Evolutionary conservation across 2,113 vertebrate genomes (phyloP).

Genomic region (Ibidorhyncha struthersii): DNA sequence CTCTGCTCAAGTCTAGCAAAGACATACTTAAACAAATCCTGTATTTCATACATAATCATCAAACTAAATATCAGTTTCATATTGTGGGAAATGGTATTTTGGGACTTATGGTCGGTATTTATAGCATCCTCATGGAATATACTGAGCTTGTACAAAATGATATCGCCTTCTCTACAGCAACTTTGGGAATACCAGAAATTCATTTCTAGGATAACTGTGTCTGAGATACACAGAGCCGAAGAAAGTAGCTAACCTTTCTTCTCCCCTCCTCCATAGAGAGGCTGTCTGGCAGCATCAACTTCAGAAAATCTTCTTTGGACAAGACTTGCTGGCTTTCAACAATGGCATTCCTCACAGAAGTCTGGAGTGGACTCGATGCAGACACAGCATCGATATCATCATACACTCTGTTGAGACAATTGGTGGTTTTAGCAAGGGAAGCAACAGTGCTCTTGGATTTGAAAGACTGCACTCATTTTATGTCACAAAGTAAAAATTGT

Average conservation of each 20-base stretch:
- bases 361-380: slow-evolving; percentile 75
- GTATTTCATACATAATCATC: neutral
- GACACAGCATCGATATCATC: slow-evolving; percentile 76
- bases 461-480: neutral
- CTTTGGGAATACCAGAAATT: neutral
- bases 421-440: slow-evolving; percentile 14
- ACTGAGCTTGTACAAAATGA: neutral
- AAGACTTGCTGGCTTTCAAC: slow-evolving; percentile 82
- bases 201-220: neutral
- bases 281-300: slow-evolving; percentile 87
- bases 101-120: neutral
- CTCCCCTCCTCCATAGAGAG: slow-evolving; percentile 81
- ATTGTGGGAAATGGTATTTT: neutral
- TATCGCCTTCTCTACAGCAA: neutral
- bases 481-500: neutral
- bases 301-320: slow-evolving; percentile 91
- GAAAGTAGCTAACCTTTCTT: slow-evolving; percentile 83
- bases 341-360: slow-evolving; percentile 66
- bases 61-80: neutral
- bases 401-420: slow-evolving; percentile 81
- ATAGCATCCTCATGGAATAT: neutral
- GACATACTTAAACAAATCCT: neutral
- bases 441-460: neutral
- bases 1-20: neutral
- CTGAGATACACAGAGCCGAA: neutral